Conservation (phyloP, 2,797 vertebrate genomes). For the Notoglanidium macrostoma region DNA sequence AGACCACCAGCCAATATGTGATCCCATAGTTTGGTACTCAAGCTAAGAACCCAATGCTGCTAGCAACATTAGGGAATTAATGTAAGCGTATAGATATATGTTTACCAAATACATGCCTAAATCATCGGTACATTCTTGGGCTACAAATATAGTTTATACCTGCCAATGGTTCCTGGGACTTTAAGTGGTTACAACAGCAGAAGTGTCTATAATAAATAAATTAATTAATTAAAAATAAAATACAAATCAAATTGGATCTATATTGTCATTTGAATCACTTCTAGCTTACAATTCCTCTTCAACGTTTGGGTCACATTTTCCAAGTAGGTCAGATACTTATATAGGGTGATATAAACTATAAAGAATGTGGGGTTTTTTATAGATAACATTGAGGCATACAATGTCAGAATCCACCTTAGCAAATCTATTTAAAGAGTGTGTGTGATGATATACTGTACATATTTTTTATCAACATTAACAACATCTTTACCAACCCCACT, state of each 20-base stretch:
- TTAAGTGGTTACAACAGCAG: background rate
- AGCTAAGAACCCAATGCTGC: background rate
- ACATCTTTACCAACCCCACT: background rate
- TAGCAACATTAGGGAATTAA: background rate
- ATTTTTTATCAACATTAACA: background rate
- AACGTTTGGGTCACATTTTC: background rate
- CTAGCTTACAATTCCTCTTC: background rate
- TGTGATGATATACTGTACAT: background rate
- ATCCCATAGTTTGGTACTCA: background rate
- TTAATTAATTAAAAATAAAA: background rate
- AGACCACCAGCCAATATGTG: background rate
- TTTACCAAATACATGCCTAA: background rate
- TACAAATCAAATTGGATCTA: background rate
- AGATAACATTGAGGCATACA: background rate
- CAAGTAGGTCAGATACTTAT: background rate
- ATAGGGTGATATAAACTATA: background rate
- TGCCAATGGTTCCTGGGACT: background rate
- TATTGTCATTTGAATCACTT: background rate
- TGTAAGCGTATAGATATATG: background rate
- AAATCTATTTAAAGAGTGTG: background rate
- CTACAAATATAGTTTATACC: background rate
- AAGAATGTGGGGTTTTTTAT: background rate
- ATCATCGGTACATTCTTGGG: background rate
- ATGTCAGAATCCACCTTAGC: background rate
- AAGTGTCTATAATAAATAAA: background rate